Conservation (phyloP, 1,140 invertebrate genomes). For the Andricus grossulariae region DNA sequence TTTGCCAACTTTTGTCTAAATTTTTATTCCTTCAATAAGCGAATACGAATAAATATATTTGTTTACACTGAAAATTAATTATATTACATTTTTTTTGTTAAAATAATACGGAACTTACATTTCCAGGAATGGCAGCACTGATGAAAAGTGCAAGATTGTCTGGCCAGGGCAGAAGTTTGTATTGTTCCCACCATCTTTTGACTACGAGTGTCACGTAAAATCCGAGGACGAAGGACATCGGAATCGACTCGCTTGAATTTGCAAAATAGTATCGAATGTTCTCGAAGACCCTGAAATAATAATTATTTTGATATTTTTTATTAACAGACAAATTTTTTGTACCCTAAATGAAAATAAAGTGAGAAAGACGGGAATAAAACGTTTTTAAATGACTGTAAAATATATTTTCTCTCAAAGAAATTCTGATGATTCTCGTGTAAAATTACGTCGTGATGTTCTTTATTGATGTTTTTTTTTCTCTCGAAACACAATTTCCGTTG, state of each 20-base stretch:
- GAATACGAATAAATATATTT: too few species aligned
- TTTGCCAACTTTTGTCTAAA: too few species aligned
- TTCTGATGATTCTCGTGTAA: neutral
- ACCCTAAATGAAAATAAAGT: neutral
- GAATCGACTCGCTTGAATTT: constrained; percentile 89
- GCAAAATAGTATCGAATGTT: constrained; percentile 87
- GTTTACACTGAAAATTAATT: too few species aligned
- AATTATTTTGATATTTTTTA: constrained; percentile 33
- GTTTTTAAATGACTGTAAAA: neutral
- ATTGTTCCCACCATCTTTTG: constrained; percentile 95
- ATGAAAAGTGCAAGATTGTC: constrained; percentile 93
- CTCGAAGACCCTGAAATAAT: constrained; percentile 84
- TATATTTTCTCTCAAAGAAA: neutral
- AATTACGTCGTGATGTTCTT: constrained; percentile 2
- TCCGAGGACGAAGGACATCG: constrained; percentile 95
- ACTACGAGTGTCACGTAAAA: constrained; percentile 95
- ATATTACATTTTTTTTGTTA: too few species aligned
- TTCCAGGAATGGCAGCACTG: constrained; percentile 91
- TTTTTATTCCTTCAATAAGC: too few species aligned
- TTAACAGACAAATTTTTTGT: neutral
- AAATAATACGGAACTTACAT: constrained; percentile 80
- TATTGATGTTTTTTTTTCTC: neutral
- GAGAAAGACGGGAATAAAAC: neutral
- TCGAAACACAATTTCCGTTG: neutral
- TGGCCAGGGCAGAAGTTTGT: constrained; percentile 92